Conservation (phyloP, 2,113 vertebrate genomes). For the Mesoclemmys tuberculata region DNA sequence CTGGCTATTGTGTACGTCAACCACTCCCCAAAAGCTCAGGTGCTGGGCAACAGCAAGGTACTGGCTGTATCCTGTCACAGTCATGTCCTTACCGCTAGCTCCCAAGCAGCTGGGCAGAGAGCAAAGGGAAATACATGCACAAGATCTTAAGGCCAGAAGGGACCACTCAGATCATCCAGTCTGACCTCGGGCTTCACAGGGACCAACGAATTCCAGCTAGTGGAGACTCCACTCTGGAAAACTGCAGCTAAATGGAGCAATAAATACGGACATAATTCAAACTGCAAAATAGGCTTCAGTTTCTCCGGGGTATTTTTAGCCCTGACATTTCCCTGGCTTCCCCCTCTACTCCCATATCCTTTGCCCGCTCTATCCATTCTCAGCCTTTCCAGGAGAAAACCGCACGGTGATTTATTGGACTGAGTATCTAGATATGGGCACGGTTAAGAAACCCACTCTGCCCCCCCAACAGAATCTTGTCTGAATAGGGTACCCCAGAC, state of each 20-base stretch:
- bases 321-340: neutral
- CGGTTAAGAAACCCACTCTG: neutral
- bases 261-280: neutral
- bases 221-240: neutral
- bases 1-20: neutral
- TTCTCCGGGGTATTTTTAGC: neutral
- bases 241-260: neutral
- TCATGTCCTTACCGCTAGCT: fast-evolving
- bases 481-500: fast-evolving
- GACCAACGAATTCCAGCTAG: neutral
- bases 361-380: neutral
- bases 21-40: neutral
- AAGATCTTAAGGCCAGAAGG: neutral
- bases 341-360: neutral
- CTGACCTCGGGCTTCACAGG: neutral
- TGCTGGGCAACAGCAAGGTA: neutral
- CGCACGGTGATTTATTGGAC: neutral
- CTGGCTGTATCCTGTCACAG: neutral
- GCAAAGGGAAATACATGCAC: neutral
- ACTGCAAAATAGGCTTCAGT: neutral
- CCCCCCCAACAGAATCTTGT: neutral
- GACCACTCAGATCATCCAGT: neutral
- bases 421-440: no score
- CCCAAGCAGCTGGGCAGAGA: neutral
- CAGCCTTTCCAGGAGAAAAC: neutral